phyloP scores from a whole-genome alignment of 1,140 invertebrate genomes.

The Drosophila paulistorum region DNA sequence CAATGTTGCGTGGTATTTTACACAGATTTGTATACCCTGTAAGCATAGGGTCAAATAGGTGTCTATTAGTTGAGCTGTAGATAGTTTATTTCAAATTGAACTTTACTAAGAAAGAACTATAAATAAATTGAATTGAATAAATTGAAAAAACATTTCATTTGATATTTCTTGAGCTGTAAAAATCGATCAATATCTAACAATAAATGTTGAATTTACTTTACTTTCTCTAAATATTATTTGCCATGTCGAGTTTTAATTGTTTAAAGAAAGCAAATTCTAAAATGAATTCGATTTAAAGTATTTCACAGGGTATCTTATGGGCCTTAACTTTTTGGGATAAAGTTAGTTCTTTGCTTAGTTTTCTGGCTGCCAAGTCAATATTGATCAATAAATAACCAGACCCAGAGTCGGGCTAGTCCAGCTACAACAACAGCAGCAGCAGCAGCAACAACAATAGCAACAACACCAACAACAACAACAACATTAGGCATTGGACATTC shows the following conservation, averaged over 20 bases:
- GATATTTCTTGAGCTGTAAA: too few relatives aligned
- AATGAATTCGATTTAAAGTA: too few relatives aligned
- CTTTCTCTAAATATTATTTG: too few relatives aligned
- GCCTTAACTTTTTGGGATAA: neutral
- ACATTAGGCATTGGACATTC: slow-evolving; percentile 23
- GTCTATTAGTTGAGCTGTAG: neutral
- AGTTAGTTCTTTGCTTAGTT: slow-evolving; percentile 13
- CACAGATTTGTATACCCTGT: slow-evolving; percentile 48
- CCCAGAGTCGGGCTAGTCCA: slow-evolving; percentile 25
- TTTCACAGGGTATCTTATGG: too few relatives aligned
- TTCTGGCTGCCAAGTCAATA: slow-evolving; percentile 68
- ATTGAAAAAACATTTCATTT: too few relatives aligned
- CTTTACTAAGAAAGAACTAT: too few relatives aligned
- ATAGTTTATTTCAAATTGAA: too few relatives aligned
- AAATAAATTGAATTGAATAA: too few relatives aligned
- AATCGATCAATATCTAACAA: too few relatives aligned
- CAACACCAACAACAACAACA: slow-evolving; percentile 33
- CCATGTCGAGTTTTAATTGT: too few relatives aligned
- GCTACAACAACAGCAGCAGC: slow-evolving; percentile 34
- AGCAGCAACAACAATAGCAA: slow-evolving; percentile 31
- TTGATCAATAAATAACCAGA: slow-evolving; percentile 78
- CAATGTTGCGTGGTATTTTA: slow-evolving; percentile 78
- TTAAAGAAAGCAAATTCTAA: too few relatives aligned
- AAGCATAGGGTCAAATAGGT: neutral
- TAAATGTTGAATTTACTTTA: too few relatives aligned